phyloP scores from a whole-genome alignment of 2,113 vertebrate genomes.

The Peromyscus leucopus region DNA sequence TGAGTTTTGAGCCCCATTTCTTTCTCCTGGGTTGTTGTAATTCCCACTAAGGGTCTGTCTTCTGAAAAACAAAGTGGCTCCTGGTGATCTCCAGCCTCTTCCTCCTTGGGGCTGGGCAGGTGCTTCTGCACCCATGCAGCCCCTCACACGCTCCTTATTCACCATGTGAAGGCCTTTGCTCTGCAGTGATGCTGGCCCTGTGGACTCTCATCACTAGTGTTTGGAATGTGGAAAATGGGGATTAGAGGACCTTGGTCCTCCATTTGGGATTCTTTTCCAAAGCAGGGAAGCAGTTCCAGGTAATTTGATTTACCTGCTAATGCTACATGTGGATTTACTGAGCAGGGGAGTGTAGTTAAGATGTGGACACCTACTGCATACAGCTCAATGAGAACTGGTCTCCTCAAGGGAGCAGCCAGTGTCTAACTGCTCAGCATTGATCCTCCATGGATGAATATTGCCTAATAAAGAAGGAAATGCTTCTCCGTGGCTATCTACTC shows the following conservation, averaged over 20 bases:
- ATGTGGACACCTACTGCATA: background rate
- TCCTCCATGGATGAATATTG: constrained; percentile 60
- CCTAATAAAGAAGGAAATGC: constrained; percentile 35
- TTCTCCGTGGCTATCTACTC: background rate
- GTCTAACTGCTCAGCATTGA: constrained; percentile 58
- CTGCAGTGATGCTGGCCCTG: accelerated
- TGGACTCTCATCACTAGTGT: background rate
- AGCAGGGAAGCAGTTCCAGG: background rate
- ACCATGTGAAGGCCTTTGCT: accelerated
- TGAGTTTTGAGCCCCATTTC: background rate
- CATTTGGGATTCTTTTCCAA: background rate
- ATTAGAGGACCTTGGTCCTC: background rate
- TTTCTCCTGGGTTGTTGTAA: background rate
- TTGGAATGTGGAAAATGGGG: background rate
- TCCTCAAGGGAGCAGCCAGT: constrained; percentile 41
- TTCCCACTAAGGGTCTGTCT: accelerated
- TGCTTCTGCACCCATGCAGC: background rate
- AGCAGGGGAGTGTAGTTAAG: background rate
- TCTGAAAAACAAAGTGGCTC: background rate
- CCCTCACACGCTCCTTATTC: accelerated
- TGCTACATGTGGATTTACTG: background rate
- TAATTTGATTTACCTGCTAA: constrained; percentile 57
- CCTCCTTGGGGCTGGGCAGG: background rate
- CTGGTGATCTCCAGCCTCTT: accelerated
- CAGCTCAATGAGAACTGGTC: constrained; percentile 35